Percentiles rank a stretch among this genome's conserved stretches.
Evolutionary conservation across 2,797 vertebrate genomes (phyloP).

Genomic region (Philypnodon macrostomus): DNA sequence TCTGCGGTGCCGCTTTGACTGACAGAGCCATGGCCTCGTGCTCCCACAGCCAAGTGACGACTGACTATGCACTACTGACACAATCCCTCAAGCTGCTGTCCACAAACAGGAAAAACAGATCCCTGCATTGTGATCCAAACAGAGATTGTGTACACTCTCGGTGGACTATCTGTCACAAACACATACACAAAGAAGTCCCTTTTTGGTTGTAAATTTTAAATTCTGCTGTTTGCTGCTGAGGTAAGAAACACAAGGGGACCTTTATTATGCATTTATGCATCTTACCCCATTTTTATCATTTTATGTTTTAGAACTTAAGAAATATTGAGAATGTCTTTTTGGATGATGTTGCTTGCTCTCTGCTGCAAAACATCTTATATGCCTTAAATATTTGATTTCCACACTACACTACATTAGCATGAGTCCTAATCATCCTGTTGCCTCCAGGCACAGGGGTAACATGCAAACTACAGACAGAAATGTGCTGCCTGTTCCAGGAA

Average conservation of each 20-base stretch:
- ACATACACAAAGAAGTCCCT: conserved; percentile 5
- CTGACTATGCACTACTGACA: conserved; percentile 20
- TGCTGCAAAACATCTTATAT: no score
- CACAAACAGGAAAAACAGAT: conserved; percentile 29
- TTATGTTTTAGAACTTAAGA: no score
- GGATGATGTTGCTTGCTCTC: no score
- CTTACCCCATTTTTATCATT: no score
- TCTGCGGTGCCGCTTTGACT: conserved; percentile 45
- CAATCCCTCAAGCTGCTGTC: conserved; percentile 17
- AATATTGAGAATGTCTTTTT: no score
- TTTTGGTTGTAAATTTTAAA: neutral
- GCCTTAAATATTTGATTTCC: no score
- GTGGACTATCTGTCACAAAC: conserved; percentile 12
- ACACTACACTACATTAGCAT: no score
- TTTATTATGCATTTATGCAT: no score
- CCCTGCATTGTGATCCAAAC: conserved; percentile 24
- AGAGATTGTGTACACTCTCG: conserved; percentile 15
- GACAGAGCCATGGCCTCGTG: conserved; percentile 38
- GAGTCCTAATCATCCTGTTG: no score
- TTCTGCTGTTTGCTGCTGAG: neutral
- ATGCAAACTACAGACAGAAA: no score
- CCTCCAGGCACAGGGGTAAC: no score
- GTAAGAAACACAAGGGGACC: neutral
- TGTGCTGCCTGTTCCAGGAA: no score
- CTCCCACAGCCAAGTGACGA: conserved; percentile 26